phyloP scores from a whole-genome alignment of 1,140 invertebrate genomes.

The Drosophila chauvacae region DNA sequence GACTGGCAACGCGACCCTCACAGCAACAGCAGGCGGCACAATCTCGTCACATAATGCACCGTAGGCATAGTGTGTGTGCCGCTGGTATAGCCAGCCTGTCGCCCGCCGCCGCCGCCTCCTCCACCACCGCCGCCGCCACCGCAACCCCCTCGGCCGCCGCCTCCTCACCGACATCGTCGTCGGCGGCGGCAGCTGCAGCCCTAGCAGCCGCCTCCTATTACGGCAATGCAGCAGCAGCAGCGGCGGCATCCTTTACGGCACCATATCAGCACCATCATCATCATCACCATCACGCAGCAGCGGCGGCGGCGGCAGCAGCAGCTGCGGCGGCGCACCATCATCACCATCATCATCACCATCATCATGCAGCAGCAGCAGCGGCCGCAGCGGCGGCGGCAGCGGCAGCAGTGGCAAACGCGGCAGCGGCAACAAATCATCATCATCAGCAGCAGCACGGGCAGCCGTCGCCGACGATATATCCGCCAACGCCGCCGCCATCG shows the following conservation, averaged over 20 bases:
- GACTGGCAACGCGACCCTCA: not conserved
- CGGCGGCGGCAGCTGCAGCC: constrained; percentile 61
- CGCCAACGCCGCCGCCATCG: constrained; percentile 83
- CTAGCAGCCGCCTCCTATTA: constrained; percentile 66
- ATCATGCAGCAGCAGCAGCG: not conserved
- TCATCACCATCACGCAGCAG: constrained; percentile 46
- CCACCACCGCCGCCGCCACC: constrained; percentile 51
- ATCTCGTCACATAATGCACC: constrained; percentile 62
- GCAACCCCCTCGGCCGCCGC: constrained; percentile 44
- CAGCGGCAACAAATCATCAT: constrained; percentile 1
- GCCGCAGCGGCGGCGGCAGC: not conserved
- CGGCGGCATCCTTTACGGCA: constrained; percentile 44
- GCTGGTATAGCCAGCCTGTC: constrained; percentile 63
- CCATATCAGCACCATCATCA: constrained; percentile 51
- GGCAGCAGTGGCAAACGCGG: constrained; percentile 1
- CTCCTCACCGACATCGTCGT: constrained; percentile 46
- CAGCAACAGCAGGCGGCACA: constrained; percentile 35
- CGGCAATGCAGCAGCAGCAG: constrained; percentile 52
- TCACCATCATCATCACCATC: constrained; percentile 12
- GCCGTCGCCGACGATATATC: constrained; percentile 84
- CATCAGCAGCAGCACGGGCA: constrained; percentile 62
- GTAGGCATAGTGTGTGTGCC: constrained; percentile 67
- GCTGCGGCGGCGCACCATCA: constrained; percentile 55
- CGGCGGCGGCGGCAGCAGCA: constrained; percentile 64
- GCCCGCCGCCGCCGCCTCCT: constrained; percentile 58